Evolutionary conservation across 2,888 invertebrate genomes (phyloP), one percentile per base, ranked within the genome.

Genomic region (Carterocephalus palaemon): DNA sequence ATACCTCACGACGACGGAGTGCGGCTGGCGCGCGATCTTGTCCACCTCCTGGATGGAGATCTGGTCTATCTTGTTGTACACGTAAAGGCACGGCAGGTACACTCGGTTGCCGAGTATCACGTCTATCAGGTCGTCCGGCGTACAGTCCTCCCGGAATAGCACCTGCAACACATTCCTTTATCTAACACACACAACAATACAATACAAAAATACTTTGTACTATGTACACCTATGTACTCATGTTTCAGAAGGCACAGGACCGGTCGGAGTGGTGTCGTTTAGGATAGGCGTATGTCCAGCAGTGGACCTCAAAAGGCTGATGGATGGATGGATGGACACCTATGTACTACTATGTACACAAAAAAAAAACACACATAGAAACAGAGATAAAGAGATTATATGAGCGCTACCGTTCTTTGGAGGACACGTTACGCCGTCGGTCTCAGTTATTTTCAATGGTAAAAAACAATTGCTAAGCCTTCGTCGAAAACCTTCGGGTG

Each of bases 51-150:
- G 99, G 56, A 99, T 97, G 37, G 98, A 96, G 65, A 99, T 96
- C 88, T 99, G 98, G 91, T 99, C 99, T 62, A 99, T 97, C 90
- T 99, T 99, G 85, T 99, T 99, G 88, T 99, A 99, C 42, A 99
- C 97, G 86, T 99, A 99, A 42, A 99, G 82, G 77, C 99, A 99
- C 40, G 98, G 97, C 70, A 99, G 89, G 84, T 99, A 98, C 17
- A 96, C 95, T 53, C 98, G 90, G 86, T 97, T 98, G 5, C 95
- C 98, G 37, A 95, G 93, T 58, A 99, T 97, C 39, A 99, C 98
- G 87, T 99, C 99, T 57, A 99, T 99, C 65, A 99, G 90, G 69
- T 99, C 99, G 79, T 99, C 99, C 0, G 96, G 92, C 1, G 93
- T 93, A 70, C 95, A 95, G 78, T 99, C 99, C 74, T 99, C 99